phyloP scores from a whole-genome alignment of 1,140 invertebrate genomes.

The Agrypnia vestita region DNA sequence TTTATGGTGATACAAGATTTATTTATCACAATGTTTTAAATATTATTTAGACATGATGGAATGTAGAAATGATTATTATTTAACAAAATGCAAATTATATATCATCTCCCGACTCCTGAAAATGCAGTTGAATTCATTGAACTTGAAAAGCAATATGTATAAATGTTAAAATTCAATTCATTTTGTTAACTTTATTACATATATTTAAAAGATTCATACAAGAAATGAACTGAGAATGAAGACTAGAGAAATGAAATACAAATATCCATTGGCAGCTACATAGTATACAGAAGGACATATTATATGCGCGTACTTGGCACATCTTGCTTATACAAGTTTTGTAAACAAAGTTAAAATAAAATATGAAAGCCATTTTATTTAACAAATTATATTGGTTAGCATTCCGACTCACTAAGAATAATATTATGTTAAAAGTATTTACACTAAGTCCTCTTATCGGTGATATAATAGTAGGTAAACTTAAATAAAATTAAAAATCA shows the following conservation, averaged over 20 bases:
- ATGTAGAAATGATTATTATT: slow-evolving; percentile 40
- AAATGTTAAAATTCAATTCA: slow-evolving; percentile 18
- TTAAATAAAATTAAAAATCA: slow-evolving; percentile 31
- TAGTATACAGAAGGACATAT: slow-evolving; percentile 6
- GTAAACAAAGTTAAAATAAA: slow-evolving; percentile 27
- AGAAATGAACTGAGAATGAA: slow-evolving; percentile 26
- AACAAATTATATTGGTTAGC: slow-evolving; percentile 21
- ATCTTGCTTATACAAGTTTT: slow-evolving; percentile 24
- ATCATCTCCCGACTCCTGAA: slow-evolving; percentile 19
- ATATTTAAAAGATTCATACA: slow-evolving; percentile 34
- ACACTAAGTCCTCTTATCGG: slow-evolving; percentile 29
- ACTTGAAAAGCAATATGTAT: slow-evolving; percentile 32
- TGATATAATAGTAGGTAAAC: slow-evolving; percentile 21
- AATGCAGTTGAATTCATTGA: slow-evolving; percentile 13
- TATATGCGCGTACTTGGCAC: slow-evolving; percentile 18
- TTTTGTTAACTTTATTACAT: slow-evolving; percentile 33
- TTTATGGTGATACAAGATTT: slow-evolving; percentile 41
- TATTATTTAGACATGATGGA: slow-evolving; percentile 38
- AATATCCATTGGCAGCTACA: slow-evolving; percentile 32
- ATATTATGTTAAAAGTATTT: slow-evolving; percentile 18
- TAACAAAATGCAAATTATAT: slow-evolving; percentile 24
- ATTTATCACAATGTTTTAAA: slow-evolving; percentile 38
- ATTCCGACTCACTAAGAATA: slow-evolving; percentile 23
- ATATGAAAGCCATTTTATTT: slow-evolving; percentile 14
- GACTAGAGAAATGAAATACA: slow-evolving; percentile 48